Base-by-base conservation (phyloP, 2,113 vertebrate genomes). In the Oxyura jamaicensis region DNA sequence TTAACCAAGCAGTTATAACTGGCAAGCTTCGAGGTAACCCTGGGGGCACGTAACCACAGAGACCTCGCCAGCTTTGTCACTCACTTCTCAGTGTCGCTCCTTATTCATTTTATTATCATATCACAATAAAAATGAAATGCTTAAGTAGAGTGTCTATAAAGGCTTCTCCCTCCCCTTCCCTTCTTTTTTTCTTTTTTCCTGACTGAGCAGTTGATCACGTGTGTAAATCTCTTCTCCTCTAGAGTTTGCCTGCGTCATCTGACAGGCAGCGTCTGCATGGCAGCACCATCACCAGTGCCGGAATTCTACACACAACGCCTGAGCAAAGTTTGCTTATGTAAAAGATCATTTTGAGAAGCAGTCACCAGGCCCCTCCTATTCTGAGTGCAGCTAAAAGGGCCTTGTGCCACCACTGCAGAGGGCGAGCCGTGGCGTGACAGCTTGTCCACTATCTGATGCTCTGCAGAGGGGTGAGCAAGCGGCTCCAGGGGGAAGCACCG, bases 391-490 rank as follows among this genome's bases (percentile, higher is more conserved):
- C 21, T 5, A 33, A 13, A 72, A 66, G 17, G 8, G n/a, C 15
- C 44, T 62, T 5, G 44, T 58, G 29, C 53, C 55, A 7, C 16
- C 55, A 13, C 22, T 36, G 29, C 12, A 26, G 35, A 55, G 36
- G 41, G 35, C 5, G 1, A 86, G n/a, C 6, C 33, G 1, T 13
- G n/a, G 22, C 0, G 0, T 0, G 48, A 39, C 35, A 73, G 28
- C 35, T 36, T 18, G 31, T 48, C 28, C 22, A 29, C 39, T 26
- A 3, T 13, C 8, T 1, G 20, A 11, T 22, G 23, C 66, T 75
- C 36, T 0, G 0, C 46, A 18, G n/a, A 18, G 35, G 6, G 28
- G 1, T 0, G 2, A 35, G 56, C n/a, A 41, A 36, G 5, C n/a
- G 33, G 50, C 35, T 35, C 55, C 72, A 9, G 0, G 1, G 22